Conservation (phyloP, 2,797 vertebrate species). For the Hapalemur alaotrensis region DNA sequence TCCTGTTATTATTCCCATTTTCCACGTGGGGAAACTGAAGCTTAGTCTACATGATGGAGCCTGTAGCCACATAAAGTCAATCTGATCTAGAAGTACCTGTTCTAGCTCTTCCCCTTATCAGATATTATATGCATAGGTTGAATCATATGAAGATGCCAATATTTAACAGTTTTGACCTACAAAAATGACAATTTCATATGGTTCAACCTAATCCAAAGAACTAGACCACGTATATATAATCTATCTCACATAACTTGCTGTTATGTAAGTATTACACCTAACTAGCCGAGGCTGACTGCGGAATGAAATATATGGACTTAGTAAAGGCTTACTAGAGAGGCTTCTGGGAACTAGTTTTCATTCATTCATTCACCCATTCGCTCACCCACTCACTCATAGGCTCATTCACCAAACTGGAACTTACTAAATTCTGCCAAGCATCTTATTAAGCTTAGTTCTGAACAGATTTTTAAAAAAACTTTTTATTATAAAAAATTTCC, state of each 20-base stretch:
- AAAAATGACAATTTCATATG: neutral
- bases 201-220: neutral
- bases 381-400: neutral
- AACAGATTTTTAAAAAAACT: neutral
- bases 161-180: neutral
- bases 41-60: neutral
- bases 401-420: neutral
- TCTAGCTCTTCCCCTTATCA: neutral
- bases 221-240: neutral
- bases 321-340: neutral
- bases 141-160: neutral
- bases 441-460: neutral
- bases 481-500: neutral
- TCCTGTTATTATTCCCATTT: neutral
- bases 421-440: conserved; percentile 31
- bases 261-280: neutral
- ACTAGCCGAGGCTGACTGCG: neutral
- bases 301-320: conserved; percentile 1
- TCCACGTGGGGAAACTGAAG: neutral
- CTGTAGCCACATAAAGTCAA: neutral
- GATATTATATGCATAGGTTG: neutral
- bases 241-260: neutral
- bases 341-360: conserved; percentile 25
- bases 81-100: neutral
- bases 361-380: neutral